phyloP scores from a whole-genome alignment of 2,113 vertebrate genomes.

The Tenebrosternarchus preto region DNA sequence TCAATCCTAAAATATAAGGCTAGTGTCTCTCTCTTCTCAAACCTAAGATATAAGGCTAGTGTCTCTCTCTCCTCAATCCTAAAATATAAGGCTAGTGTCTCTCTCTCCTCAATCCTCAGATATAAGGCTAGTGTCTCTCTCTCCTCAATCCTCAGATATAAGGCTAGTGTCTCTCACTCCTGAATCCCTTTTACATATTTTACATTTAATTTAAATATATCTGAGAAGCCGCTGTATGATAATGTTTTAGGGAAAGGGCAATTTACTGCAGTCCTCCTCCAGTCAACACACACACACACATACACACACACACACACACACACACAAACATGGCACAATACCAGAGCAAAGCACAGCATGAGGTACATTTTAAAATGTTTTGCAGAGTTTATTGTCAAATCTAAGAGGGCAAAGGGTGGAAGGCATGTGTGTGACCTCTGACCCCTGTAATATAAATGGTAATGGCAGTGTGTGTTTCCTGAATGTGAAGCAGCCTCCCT shows the following conservation, averaged over 20 bases:
- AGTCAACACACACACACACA: not conserved
- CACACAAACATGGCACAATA: not conserved
- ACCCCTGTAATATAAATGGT: constrained; percentile 62
- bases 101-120: too few species aligned
- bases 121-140: too few species aligned
- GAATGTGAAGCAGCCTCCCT: constrained; percentile 43
- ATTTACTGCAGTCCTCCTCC: too few species aligned
- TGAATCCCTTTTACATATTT: not conserved
- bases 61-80: too few species aligned
- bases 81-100: too few species aligned
- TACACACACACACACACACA: constrained; percentile 14
- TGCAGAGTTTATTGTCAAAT: constrained; percentile 46
- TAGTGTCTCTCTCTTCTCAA: too few species aligned
- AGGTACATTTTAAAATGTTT: constrained; percentile 41
- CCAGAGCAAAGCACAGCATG: not conserved
- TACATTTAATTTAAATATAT: not conserved
- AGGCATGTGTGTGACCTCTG: constrained; percentile 31
- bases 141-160: too few species aligned
- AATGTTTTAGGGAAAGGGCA: not conserved
- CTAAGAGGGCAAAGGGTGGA: constrained; percentile 40
- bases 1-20: too few species aligned
- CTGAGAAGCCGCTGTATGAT: not conserved
- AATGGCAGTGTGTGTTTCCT: constrained; percentile 51
- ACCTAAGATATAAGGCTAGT: too few species aligned
- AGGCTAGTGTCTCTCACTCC: not conserved